Evolutionary conservation across 1,140 invertebrate species (phyloP), one percentile per base, ranked within the genome.

Genomic region (Lasaia peninsularis): DNA sequence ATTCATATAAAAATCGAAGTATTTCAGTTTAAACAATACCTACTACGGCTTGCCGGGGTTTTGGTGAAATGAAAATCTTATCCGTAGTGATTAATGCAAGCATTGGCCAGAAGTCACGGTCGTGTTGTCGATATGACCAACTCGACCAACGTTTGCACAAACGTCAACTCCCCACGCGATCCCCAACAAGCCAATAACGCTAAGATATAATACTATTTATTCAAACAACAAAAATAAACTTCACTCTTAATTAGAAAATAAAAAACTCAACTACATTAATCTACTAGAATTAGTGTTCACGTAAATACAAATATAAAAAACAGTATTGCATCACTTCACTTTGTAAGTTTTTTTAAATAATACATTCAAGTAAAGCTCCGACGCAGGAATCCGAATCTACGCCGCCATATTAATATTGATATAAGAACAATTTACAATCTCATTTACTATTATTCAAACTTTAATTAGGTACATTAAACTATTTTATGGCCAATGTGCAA

Each of bases 1-100:
- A 87, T 87, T 86, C 84, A 87, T 86, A 87, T 87, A 87, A 87
- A 87, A 87, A 85, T 87, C 71, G 81, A 86, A 87, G 73, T 87
- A 72, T 83, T 86, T 80, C 73, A 80, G 62, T 79, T 84, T 80
- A 83, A 86, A 87, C 79, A 79, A 85, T 85, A 84, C 69, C 79
- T 86, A 80, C 79, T 65, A 60, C 58, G 59, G 58, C 65, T 62
- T 63, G 63, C 56, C 63, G 63, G 71, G 58, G 66, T 34, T 8
- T 31, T 58, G 44, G 51, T 40, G 20, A 56, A 58, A 54, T 34
- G 62, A 44, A 52, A 48, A 35, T 52, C 14, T 56, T 21, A 52
- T 49, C 10, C 24, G 52, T 48, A 56, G 32, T 33, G 52, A 32
- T 51, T 21, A 28, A 16, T 52, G 53, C 33, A 28, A 56, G 12